Percentiles rank a stretch among this genome's conserved stretches.
phyloP scores from a whole-genome alignment of 2,797 vertebrate genomes.

The Syngnathus rostellatus region DNA sequence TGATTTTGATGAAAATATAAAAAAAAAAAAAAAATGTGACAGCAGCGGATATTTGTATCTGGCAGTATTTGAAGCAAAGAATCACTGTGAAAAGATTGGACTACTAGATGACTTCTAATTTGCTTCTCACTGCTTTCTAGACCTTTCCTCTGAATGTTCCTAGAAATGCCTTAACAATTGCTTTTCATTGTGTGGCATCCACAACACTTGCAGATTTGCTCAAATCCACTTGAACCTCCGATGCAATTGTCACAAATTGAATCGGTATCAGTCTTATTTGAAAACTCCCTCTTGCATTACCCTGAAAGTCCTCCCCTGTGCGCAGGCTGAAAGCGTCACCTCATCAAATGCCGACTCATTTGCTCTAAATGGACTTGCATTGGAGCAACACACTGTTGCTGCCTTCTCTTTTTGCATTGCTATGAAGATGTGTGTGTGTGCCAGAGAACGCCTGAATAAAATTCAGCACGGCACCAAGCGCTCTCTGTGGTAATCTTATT shows the following conservation, averaged over 20 bases:
- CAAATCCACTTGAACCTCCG: conserved; percentile 34
- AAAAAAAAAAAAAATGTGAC: neutral
- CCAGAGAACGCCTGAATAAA: conserved; percentile 70
- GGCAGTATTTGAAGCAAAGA: neutral
- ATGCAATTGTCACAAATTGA: conserved; percentile 25
- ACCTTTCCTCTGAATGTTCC: conserved; percentile 18
- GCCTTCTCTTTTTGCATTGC: conserved; percentile 51
- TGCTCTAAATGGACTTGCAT: conserved; percentile 43
- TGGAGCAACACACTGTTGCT: conserved; percentile 48
- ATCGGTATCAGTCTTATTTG: conserved; percentile 58
- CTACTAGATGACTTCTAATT: neutral
- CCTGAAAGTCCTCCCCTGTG: conserved; percentile 46
- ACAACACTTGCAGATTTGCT: neutral
- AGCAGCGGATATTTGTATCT: neutral
- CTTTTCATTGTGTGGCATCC: neutral
- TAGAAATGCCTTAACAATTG: conserved; percentile 12
- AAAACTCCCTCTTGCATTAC: conserved; percentile 43
- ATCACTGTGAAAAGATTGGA: conserved; percentile 4
- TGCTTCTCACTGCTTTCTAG: conserved; percentile 19
- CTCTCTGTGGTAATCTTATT: conserved; percentile 11
- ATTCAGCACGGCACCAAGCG: conserved; percentile 58
- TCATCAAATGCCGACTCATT: conserved; percentile 55
- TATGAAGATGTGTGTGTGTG: conserved; percentile 13
- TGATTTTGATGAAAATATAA: neutral
- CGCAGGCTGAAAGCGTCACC: conserved; percentile 27